Conservation (phyloP, 2,797 vertebrate species). For the Hylomyscus alleni region DNA sequence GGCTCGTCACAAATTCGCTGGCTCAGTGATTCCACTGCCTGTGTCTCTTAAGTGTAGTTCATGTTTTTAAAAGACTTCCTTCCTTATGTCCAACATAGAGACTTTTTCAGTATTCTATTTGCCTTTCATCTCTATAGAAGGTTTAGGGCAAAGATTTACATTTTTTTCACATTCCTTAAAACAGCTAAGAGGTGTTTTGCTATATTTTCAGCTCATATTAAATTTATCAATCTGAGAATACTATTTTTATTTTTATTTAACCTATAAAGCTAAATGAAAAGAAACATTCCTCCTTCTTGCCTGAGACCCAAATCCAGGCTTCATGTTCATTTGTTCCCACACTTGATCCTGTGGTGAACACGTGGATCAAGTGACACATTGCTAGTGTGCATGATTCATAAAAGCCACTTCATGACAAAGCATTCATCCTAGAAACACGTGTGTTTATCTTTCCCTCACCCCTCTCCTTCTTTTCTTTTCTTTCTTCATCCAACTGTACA, state of each 20-base stretch:
- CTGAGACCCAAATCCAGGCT: conserved; percentile 3
- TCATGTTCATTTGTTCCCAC: conserved; percentile 7
- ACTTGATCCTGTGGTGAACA: not conserved
- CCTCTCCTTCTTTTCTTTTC: not conserved
- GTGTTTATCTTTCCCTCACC: not conserved
- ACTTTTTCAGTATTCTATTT: conserved; percentile 2
- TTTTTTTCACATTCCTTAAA: conserved; percentile 38
- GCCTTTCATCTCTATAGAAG: not conserved
- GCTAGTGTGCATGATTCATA: conserved; percentile 24
- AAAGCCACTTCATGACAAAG: not conserved
- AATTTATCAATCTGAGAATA: not conserved
- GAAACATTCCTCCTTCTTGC: not conserved
- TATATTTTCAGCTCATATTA: conserved; percentile 25
- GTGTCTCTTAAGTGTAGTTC: not conserved
- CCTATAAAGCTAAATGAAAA: not conserved
- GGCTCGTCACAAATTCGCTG: not conserved
- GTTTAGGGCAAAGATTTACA: not conserved
- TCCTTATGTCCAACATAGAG: not conserved
- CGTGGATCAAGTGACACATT: not conserved
- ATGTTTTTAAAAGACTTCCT: not conserved
- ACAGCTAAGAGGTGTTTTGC: conserved; percentile 8
- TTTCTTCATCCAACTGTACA: not conserved
- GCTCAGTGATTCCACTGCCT: not conserved
- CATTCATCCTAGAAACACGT: not conserved
- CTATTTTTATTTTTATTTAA: conserved; percentile 6